Conservation (phyloP, 2,888 invertebrate genomes). For the Acanthoscelides obtectus region DNA sequence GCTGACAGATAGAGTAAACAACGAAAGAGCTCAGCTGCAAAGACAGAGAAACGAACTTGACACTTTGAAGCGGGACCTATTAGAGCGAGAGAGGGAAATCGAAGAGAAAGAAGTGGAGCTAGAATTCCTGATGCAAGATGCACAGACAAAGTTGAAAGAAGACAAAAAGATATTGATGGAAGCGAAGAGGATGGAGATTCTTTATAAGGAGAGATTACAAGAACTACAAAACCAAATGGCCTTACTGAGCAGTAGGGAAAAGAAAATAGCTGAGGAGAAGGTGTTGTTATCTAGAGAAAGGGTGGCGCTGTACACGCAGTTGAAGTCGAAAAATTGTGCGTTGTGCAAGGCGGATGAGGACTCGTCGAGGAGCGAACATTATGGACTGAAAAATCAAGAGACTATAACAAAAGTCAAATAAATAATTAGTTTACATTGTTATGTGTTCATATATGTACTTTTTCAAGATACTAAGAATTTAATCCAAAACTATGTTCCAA, state of each 20-base stretch:
- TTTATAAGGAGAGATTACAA: constrained; percentile 54
- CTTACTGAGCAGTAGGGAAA: constrained; percentile 54
- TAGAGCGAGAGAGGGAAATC: constrained; percentile 35
- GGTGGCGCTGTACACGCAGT: constrained; percentile 52
- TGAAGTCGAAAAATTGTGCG: constrained; percentile 46
- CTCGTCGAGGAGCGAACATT: neutral
- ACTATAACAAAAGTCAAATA: neutral
- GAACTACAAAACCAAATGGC: constrained; percentile 56
- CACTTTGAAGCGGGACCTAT: constrained; percentile 35
- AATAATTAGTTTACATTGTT: neutral
- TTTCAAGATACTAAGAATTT: neutral
- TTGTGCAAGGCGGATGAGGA: constrained; percentile 35
- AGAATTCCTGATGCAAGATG: constrained; percentile 37
- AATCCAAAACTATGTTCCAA: too few relatives aligned
- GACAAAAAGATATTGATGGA: constrained; percentile 50
- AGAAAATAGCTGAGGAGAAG: constrained; percentile 59
- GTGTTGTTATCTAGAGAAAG: constrained; percentile 57
- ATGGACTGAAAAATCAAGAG: neutral
- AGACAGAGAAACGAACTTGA: constrained; percentile 40
- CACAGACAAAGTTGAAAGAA: constrained; percentile 54
- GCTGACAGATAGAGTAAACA: constrained; percentile 41
- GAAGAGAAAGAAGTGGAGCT: constrained; percentile 38
- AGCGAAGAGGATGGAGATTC: constrained; percentile 44
- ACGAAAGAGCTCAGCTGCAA: constrained; percentile 39
- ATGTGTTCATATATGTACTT: too few relatives aligned